phyloP scores from a whole-genome alignment of 2,113 vertebrate species.

The Gila orcuttii region DNA sequence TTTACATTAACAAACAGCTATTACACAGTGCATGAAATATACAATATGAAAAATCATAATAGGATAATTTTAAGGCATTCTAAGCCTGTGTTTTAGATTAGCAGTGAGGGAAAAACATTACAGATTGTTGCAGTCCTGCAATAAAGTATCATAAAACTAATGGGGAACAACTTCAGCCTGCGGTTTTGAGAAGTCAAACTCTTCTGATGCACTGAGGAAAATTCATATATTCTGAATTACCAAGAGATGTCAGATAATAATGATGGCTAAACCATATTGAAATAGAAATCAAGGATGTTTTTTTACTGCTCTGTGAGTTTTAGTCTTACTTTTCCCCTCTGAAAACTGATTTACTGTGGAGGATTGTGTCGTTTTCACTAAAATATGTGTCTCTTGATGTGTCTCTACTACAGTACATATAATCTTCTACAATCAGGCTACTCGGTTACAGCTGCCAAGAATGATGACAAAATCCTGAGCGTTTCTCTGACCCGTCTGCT shows the following conservation, averaged over 20 bases:
- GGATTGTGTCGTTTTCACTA: background rate
- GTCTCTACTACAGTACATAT: background rate
- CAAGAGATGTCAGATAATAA: conserved; percentile 5
- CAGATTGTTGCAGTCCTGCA: conserved; percentile 7
- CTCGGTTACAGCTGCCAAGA: background rate
- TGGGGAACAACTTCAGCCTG: conserved; percentile 23
- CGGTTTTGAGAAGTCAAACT: conserved; percentile 41
- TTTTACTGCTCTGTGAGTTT: background rate
- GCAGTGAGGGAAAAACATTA: background rate
- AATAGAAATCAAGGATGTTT: background rate
- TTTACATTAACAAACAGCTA: background rate
- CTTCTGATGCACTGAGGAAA: conserved; percentile 33
- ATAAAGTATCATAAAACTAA: conserved; percentile 27
- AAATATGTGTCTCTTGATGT: background rate
- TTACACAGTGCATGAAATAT: background rate
- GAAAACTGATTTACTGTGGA: background rate
- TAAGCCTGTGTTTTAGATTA: background rate
- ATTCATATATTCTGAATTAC: conserved; percentile 10
- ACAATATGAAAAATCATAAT: no score
- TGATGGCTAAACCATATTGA: conserved; percentile 20
- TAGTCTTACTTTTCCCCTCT: background rate
- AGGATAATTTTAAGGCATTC: background rate
- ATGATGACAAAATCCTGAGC: conserved; percentile 2
- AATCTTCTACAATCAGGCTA: background rate
- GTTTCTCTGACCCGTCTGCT: background rate